These are phyloP conservation scores for Pseudonaja textilis DNA, from an alignment of 2,113 vertebrate genomes.

Conservation along the genomic window DNA sequence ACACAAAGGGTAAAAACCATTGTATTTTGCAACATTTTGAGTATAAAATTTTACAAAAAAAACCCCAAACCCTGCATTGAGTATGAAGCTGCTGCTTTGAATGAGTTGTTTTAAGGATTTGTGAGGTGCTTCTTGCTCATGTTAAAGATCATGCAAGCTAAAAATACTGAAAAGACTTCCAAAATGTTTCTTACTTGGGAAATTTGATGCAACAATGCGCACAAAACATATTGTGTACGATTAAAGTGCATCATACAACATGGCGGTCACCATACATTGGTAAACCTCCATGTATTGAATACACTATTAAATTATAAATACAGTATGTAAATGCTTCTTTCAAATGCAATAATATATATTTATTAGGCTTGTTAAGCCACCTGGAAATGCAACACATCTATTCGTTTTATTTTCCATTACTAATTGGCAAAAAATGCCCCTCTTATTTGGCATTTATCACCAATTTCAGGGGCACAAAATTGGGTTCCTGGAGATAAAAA, in stretches of 20 bases:
- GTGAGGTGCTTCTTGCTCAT: neutral
- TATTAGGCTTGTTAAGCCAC: neutral
- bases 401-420: neutral
- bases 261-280: neutral
- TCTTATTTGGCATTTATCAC: neutral
- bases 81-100: neutral
- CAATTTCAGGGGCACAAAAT: neutral
- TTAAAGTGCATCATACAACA: neutral
- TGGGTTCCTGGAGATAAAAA: neutral
- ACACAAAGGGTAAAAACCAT: too few relatives aligned
- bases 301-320: neutral
- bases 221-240: neutral
- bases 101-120: neutral
- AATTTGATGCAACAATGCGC: neutral
- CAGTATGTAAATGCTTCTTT: neutral
- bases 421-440: neutral
- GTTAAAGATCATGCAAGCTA: neutral
- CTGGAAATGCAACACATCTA: neutral
- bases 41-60: too few relatives aligned
- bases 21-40: too few relatives aligned
- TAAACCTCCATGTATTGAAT: neutral
- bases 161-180: neutral
- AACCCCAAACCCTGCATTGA: too few relatives aligned
- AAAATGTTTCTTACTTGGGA: neutral
- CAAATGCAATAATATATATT: neutral